Evolutionary conservation across 2,888 invertebrate genomes (phyloP).

Genomic region (Drosophila antonietae): DNA sequence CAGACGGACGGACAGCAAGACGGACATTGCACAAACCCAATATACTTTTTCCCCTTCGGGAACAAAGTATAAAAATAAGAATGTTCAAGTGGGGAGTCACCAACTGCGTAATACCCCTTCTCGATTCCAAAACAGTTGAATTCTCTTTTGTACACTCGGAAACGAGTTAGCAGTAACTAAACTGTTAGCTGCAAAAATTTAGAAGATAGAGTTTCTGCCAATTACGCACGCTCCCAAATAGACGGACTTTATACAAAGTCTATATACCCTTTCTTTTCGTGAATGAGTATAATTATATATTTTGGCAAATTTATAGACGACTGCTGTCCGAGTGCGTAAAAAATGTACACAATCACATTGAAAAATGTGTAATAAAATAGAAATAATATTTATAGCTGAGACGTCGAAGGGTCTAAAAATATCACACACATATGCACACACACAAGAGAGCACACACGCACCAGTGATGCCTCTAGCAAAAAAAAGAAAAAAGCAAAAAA

Average conservation of each 20-base stretch:
- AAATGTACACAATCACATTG: constrained; percentile 64
- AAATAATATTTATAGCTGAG: constrained; percentile 80
- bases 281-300: constrained; percentile 30
- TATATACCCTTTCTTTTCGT: background rate
- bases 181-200: background rate
- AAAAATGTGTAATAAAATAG: constrained; percentile 79
- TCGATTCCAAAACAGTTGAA: background rate
- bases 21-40: too few relatives aligned
- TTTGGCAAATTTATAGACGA: constrained; percentile 59
- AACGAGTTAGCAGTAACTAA: background rate
- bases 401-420: constrained; percentile 79
- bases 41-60: too few relatives aligned
- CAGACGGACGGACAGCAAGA: too few relatives aligned
- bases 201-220: background rate
- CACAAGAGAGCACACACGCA: background rate
- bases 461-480: constrained; percentile 1
- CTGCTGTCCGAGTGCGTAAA: constrained; percentile 46
- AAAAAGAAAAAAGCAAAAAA: too few relatives aligned
- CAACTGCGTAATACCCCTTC: background rate
- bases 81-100: background rate
- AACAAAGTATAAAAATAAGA: background rate
- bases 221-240: background rate
- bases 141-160: background rate
- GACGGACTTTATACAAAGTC: background rate
- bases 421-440: constrained; percentile 29